Base-by-base conservation (phyloP, 1,140 invertebrate species). In the Ylistrum balloti region DNA sequence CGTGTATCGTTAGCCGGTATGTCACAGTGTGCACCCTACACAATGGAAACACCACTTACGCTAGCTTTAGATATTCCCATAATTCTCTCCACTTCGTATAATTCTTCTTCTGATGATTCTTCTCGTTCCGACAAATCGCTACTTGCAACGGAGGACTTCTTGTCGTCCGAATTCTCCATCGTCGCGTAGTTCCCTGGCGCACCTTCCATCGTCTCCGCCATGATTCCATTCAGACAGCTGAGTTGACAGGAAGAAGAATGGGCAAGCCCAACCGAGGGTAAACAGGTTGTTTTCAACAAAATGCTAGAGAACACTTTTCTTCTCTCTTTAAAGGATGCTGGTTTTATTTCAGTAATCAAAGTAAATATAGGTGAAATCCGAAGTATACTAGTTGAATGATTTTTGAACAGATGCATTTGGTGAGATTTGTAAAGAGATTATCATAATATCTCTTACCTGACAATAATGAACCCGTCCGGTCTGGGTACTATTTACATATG, bases 61-160 rank as follows among this genome's bases (percentile, higher is more conserved):
- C 90, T 41, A 33, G 87, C 89, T 91, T 92, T 94, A 33, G 91
- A 88, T 87, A 90, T 92, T 34, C 92, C 91, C 35, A 94, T 91
- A 48, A 94, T 93, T 86, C 91, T 92, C 86, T 94, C 93, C 86
- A 94, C 93, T 93, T 94, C 93, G 90, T 91, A 94, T 33, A 93
- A 91, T 86, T 93, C 93, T 34, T 91, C 93, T 15, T 91, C 88
- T 33, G 91, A 91, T 87, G 85, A 90, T 45, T 91, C 90, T 34
- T 88, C 86, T n/a, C n/a, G 86, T 38, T 85, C 88, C 22, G 45
- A 88, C 13, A 87, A 90, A 33, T 90, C 91, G 48, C 86, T 86
- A 33, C 85, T 1, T 33, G 56, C 48, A 48, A 90, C 33, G 15
- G 86, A 45, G 45, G 88, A 22, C 17, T 85, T 86, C 87, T 89